phyloP scores from a whole-genome alignment of 1,140 invertebrate genomes.

The Copidosoma floridanum region DNA sequence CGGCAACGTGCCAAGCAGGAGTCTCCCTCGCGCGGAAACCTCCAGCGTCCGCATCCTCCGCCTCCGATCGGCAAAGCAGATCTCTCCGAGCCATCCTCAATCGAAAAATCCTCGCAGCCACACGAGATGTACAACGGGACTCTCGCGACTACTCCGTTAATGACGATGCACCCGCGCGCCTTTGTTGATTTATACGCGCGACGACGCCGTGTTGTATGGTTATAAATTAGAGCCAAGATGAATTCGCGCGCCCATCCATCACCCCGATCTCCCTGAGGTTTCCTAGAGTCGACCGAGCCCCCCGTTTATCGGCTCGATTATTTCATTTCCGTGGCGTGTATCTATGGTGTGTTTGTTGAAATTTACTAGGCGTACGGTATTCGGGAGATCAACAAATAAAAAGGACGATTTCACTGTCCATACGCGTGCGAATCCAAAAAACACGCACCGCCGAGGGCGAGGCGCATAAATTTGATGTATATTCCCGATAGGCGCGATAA shows the following conservation, averaged over 20 bases:
- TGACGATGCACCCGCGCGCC: neutral
- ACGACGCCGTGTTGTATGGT: no score
- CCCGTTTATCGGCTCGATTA: no score
- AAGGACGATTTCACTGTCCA: no score
- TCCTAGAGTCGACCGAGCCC: no score
- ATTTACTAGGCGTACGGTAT: no score
- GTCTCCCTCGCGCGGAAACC: constrained; percentile 42
- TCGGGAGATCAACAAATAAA: no score
- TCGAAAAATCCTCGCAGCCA: no score
- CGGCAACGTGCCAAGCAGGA: constrained; percentile 25
- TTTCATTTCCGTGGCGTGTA: no score
- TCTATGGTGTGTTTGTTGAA: no score
- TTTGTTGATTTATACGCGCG: constrained; percentile 9
- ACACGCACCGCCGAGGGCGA: neutral
- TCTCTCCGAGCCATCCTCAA: constrained; percentile 31
- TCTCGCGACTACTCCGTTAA: neutral
- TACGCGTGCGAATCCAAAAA: no score
- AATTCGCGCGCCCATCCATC: constrained; percentile 14
- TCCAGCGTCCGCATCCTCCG: constrained; percentile 15
- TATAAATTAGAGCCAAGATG: constrained; percentile 14
- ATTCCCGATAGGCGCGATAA: constrained; percentile 44
- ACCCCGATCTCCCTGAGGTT: no score
- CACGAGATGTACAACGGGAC: neutral
- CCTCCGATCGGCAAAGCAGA: constrained; percentile 40
- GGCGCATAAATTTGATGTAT: constrained; percentile 42